phyloP scores from a whole-genome alignment of 2,113 vertebrate species.

The Podiceps cristatus region DNA sequence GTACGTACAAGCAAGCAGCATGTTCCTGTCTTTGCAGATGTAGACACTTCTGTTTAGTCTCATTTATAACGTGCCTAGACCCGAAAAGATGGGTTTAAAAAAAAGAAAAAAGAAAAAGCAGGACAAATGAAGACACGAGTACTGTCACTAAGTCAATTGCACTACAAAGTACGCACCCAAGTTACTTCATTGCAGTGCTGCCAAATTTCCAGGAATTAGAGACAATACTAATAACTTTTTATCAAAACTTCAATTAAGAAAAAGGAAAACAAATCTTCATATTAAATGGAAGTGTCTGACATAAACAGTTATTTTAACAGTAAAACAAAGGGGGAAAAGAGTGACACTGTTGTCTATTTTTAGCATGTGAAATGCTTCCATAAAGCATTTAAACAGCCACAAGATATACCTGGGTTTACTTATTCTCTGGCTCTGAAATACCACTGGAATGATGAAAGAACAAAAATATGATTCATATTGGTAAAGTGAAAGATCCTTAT shows the following conservation, averaged over 20 bases:
- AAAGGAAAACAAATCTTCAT: neutral
- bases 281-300: neutral
- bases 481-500: neutral
- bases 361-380: neutral
- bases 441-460: neutral
- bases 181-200: neutral
- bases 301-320: neutral
- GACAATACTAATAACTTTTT: neutral
- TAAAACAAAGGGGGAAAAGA: neutral
- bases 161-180: neutral
- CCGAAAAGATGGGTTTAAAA: neutral
- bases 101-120: neutral
- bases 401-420: neutral
- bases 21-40: slow-evolving; percentile 70
- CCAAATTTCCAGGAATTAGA: neutral
- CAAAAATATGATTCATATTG: neutral
- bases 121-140: slow-evolving; percentile 54
- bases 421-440: neutral
- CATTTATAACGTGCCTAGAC: slow-evolving; percentile 47
- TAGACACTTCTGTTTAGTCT: slow-evolving; percentile 54
- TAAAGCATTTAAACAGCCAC: neutral
- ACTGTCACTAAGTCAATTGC: neutral
- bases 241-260: neutral
- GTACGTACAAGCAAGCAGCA: slow-evolving; percentile 67
- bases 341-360: neutral